A percentile compares a stretch with the other conserved stretches of the same genome.
Conservation (phyloP, 2,113 vertebrate species). For the Otolemur garnettii region DNA sequence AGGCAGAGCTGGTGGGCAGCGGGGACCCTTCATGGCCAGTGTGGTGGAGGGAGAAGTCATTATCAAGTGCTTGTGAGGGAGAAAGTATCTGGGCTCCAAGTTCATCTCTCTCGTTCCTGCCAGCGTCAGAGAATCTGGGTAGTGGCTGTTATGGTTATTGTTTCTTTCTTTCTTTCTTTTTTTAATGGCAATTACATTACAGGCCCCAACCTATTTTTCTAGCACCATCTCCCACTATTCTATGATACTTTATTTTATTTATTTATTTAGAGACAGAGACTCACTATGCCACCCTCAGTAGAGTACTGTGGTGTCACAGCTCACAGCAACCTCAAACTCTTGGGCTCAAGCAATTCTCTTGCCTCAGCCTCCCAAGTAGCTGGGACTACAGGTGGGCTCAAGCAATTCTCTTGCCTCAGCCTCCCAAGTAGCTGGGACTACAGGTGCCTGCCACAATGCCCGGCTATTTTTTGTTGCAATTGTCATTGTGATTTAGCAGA, state of each 20-base stretch:
- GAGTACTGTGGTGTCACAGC: no score
- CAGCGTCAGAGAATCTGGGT: not conserved
- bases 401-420: no score
- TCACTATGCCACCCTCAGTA: no score
- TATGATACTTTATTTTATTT: not conserved
- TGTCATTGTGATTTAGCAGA: no score
- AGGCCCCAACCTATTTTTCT: constrained; percentile 3
- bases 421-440: no score
- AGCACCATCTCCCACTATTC: not conserved
- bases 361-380: no score
- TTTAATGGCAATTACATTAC: not conserved
- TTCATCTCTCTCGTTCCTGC: not conserved
- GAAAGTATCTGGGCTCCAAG: not conserved
- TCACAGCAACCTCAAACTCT: no score
- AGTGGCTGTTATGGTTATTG: not conserved
- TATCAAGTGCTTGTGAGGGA: not conserved
- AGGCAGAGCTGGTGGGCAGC: not conserved
- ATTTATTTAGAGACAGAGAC: no score
- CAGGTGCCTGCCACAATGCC: no score
- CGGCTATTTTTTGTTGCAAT: no score
- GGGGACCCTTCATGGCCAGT: not conserved
- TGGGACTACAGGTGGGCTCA: no score
- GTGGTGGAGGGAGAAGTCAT: not conserved
- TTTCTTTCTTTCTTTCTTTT: not conserved
- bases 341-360: no score